Evolutionary conservation across 2,888 invertebrate genomes (phyloP).

Genomic region (Amphipyra berbera): DNA sequence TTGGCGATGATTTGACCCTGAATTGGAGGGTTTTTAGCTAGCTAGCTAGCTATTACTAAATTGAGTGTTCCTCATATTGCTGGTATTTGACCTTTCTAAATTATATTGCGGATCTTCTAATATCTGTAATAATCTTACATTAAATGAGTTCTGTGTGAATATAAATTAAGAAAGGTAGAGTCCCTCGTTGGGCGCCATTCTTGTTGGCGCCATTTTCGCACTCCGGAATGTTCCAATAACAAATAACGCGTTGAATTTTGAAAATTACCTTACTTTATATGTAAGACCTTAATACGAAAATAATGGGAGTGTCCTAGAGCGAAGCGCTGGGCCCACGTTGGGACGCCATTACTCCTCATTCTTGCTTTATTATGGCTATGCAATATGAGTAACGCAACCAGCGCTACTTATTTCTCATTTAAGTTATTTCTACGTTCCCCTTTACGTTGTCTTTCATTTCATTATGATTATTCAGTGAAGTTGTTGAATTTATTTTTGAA

Average conservation of each 20-base stretch:
- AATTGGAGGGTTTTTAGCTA: conserved; percentile 22
- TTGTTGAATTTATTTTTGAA: not conserved
- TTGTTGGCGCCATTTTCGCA: conserved; percentile 9
- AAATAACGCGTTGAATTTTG: conserved; percentile 24
- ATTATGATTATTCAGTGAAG: conserved; percentile 17
- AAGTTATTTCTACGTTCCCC: conserved; percentile 46
- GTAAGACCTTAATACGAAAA: conserved; percentile 51
- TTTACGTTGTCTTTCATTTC: conserved; percentile 33
- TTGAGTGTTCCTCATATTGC: not conserved
- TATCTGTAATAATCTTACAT: not conserved
- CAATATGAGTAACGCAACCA: conserved; percentile 50
- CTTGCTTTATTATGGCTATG: conserved; percentile 51
- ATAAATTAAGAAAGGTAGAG: conserved; percentile 3
- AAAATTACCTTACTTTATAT: conserved; percentile 32
- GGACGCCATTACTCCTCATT: conserved; percentile 60
- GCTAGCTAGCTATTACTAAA: conserved; percentile 2
- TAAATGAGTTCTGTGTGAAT: not conserved
- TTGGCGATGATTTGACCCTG: conserved; percentile 23
- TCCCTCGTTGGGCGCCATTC: conserved; percentile 30
- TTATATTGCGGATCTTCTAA: not conserved
- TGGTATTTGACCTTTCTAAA: not conserved
- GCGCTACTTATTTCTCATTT: conserved; percentile 59
- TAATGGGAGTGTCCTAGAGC: conserved; percentile 51
- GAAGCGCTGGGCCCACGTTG: conserved; percentile 41
- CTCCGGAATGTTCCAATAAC: conserved; percentile 11